Evolutionary conservation across 2,888 invertebrate genomes (phyloP).

Genomic region (Hypsopygia costalis): DNA sequence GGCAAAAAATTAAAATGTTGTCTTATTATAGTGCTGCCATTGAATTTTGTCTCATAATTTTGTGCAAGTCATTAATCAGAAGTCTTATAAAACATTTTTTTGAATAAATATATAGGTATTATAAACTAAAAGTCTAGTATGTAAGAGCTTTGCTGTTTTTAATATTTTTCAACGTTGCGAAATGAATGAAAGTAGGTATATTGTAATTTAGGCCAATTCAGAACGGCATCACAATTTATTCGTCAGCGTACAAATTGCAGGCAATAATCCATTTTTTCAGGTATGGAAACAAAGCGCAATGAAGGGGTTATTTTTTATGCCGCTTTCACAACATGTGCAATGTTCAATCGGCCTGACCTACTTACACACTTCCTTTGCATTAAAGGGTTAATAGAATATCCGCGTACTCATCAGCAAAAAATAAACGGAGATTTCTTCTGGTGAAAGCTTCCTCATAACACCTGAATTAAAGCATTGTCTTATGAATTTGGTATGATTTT

Average conservation of each 20-base stretch:
- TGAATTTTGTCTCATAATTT: slow-evolving; percentile 29
- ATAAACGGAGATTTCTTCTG: slow-evolving; percentile 33
- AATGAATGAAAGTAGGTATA: background rate
- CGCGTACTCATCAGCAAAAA: slow-evolving; percentile 53
- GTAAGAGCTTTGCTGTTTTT: no score
- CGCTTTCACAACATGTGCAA: slow-evolving; percentile 79
- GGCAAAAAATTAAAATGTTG: slow-evolving; percentile 62
- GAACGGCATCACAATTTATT: slow-evolving; percentile 31
- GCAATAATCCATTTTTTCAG: slow-evolving; percentile 70
- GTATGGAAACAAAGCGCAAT: slow-evolving; percentile 67
- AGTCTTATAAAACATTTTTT: no score
- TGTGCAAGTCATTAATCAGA: no score
- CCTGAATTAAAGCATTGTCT: slow-evolving; percentile 16
- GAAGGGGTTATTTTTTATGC: slow-evolving; percentile 66
- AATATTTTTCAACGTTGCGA: no score
- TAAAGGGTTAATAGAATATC: slow-evolving; percentile 73
- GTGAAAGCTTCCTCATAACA: slow-evolving; percentile 27
- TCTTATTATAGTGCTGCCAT: slow-evolving; percentile 36
- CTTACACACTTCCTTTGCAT: slow-evolving; percentile 75
- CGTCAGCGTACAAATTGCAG: slow-evolving; percentile 71
- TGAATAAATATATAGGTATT: no score
- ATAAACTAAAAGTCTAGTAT: no score
- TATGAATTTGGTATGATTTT: no score
- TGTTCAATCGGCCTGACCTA: slow-evolving; percentile 71
- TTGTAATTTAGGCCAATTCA: slow-evolving; percentile 33